Percentiles rank a stretch among this genome's conserved stretches.
Conservation (phyloP, 2,113 vertebrate genomes). For the Hemiprocne comata region DNA sequence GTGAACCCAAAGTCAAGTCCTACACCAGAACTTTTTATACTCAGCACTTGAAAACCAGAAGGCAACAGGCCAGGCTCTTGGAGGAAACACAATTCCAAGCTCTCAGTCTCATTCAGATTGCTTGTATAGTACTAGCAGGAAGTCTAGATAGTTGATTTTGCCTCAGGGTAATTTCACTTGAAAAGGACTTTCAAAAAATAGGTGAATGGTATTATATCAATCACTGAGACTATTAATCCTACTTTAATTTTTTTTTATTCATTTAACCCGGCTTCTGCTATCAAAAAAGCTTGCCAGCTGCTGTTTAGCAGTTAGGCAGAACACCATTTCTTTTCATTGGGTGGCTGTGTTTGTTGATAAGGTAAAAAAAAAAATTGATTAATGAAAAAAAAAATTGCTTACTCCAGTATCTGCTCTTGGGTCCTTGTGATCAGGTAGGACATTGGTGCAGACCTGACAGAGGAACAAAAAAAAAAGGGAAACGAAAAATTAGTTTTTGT, state of each 20-base stretch:
- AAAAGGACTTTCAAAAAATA: background rate
- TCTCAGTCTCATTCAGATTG: background rate
- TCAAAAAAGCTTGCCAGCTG: background rate
- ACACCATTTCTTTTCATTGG: background rate
- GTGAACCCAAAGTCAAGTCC: background rate
- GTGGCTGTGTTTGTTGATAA: background rate
- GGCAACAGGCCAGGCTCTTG: background rate
- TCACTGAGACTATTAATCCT: background rate
- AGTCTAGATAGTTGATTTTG: background rate
- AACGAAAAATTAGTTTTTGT: background rate
- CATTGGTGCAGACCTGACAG: conserved; percentile 73
- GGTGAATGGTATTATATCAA: background rate
- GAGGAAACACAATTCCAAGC: background rate
- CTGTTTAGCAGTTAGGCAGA: background rate
- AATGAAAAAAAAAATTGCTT: conserved; percentile 32
- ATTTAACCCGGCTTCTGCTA: background rate
- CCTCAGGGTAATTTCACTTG: background rate
- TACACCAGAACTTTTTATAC: background rate
- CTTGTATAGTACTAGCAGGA: background rate
- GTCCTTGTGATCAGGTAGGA: conserved; percentile 76
- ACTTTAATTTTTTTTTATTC: background rate
- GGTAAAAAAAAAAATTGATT: background rate
- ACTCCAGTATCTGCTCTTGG: conserved; percentile 77
- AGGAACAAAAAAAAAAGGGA: background rate
- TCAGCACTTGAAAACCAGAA: background rate